Evolutionary conservation across 2,113 vertebrate species (phyloP).

Genomic region (Epinephelus cyanopodus): DNA sequence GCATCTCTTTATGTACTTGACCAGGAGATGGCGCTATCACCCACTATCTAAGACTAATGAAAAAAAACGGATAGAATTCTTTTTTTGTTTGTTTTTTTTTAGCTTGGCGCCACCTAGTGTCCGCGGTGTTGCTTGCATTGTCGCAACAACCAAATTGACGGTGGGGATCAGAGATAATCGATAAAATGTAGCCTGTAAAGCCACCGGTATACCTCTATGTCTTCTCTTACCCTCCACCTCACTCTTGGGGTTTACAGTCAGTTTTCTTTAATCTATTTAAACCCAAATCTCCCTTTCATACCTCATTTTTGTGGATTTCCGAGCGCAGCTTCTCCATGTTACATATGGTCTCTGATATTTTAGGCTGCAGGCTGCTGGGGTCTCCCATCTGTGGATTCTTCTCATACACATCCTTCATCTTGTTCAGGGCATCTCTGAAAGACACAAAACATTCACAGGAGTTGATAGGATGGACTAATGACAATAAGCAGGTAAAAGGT

Average conservation of each 20-base stretch:
- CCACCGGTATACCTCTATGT: too few relatives aligned
- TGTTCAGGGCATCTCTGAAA: conserved; percentile 95
- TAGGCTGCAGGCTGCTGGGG: conserved; percentile 94
- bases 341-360: conserved; percentile 96
- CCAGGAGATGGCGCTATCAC: conserved; percentile 8
- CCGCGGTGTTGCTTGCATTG: too few relatives aligned
- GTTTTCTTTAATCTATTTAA: neutral
- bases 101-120: too few relatives aligned
- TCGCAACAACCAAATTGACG: too few relatives aligned
- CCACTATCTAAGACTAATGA: neutral
- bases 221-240: neutral
- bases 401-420: conserved; percentile 99
- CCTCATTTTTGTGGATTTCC: conserved; percentile 98
- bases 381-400: conserved; percentile 99
- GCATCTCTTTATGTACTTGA: neutral
- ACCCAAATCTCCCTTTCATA: conserved; percentile 50
- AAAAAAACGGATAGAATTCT: too few relatives aligned
- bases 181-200: too few relatives aligned
- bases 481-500: neutral
- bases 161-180: too few relatives aligned
- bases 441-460: neutral
- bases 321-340: conserved; percentile 96
- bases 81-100: too few relatives aligned
- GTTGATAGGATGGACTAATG: neutral
- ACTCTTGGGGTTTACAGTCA: neutral